Evolutionary conservation across 2,888 invertebrate genomes (phyloP).

Genomic region (Diaphora mendica): DNA sequence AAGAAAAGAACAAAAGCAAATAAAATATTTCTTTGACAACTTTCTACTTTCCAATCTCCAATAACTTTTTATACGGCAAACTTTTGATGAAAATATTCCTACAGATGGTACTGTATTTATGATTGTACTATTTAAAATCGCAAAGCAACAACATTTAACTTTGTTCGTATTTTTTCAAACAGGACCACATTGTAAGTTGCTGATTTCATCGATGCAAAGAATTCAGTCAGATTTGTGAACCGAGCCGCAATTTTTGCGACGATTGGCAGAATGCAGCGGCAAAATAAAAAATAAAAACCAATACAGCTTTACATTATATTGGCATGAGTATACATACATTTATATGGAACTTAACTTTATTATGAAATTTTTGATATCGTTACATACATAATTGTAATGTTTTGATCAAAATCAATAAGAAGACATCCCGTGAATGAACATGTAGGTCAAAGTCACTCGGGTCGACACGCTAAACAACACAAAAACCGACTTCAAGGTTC

Average conservation of each 20-base stretch:
- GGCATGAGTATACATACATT: not conserved
- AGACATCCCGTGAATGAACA: not conserved
- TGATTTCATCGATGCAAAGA: not conserved
- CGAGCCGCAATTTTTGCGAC: not conserved
- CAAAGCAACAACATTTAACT: not conserved
- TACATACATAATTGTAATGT: not conserved
- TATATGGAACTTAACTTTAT: not conserved
- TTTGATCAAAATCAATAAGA: no score
- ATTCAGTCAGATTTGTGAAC: not conserved
- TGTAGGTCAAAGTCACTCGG: no score
- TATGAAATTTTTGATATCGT: not conserved
- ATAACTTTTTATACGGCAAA: no score
- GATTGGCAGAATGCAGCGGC: no score
- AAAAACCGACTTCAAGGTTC: no score
- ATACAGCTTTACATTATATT: not conserved
- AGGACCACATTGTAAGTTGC: not conserved
- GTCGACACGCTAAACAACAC: no score
- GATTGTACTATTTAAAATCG: no score
- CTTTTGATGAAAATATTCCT: no score
- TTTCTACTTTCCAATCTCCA: no score
- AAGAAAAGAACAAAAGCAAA: no score
- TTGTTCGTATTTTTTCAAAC: not conserved
- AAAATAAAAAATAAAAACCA: not conserved
- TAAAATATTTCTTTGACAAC: no score
- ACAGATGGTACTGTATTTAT: no score